Evolutionary conservation across 2,113 vertebrate species (phyloP).

Genomic region (Dascyllus trimaculatus): DNA sequence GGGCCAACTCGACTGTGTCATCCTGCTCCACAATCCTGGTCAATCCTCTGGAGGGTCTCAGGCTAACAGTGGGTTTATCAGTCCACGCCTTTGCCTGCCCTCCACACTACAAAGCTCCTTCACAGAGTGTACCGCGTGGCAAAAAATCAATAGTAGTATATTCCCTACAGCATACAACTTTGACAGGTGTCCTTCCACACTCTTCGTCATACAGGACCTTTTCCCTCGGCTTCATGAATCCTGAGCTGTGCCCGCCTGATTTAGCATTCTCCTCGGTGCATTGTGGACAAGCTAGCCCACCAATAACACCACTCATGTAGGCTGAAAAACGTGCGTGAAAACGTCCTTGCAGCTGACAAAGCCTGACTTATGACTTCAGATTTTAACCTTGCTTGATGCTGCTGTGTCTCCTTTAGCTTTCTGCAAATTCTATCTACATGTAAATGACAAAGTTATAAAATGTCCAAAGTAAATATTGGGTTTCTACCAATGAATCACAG

Average conservation of each 20-base stretch:
- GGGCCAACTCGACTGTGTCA: background rate
- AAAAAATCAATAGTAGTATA: constrained; percentile 74
- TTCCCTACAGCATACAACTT: constrained; percentile 57
- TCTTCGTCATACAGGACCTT: constrained; percentile 46
- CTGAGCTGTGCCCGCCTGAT: constrained; percentile 12
- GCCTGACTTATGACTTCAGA: too few species aligned
- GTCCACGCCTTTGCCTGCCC: constrained; percentile 67
- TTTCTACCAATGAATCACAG: background rate
- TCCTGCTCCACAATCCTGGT: constrained; percentile 26
- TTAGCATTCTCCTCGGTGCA: constrained; percentile 42
- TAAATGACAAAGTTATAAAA: background rate
- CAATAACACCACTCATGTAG: constrained; percentile 16
- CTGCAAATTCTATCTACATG: background rate
- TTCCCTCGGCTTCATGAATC: constrained; percentile 33
- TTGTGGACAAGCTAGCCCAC: constrained; percentile 19
- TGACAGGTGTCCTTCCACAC: constrained; percentile 68
- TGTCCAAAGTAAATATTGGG: background rate
- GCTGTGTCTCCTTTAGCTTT: too few species aligned
- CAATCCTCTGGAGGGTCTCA: constrained; percentile 35
- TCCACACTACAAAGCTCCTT: constrained; percentile 56
- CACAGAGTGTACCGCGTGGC: constrained; percentile 15
- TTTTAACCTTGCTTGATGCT: too few species aligned
- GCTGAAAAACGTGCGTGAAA: constrained; percentile 12
- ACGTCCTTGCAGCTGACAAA: too few species aligned
- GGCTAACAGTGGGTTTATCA: constrained; percentile 32